Percentiles rank a stretch among this genome's conserved stretches.
phyloP scores from a whole-genome alignment of 2,888 invertebrate species.

The Tachina lurida region DNA sequence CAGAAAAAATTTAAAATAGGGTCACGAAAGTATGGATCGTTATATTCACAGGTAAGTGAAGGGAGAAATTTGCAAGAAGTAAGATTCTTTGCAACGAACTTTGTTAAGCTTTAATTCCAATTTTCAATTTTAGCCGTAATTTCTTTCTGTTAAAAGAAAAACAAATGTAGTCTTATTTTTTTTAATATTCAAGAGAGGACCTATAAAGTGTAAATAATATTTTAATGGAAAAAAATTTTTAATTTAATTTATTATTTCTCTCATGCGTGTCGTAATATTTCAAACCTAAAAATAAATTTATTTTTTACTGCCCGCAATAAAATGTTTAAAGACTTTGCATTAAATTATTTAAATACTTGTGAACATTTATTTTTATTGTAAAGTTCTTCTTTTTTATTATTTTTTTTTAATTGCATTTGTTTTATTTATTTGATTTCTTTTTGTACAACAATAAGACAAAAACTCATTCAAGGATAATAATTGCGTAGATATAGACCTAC shows the following conservation, averaged over 20 bases:
- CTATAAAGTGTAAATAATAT: background rate
- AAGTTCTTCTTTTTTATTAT: slow-evolving; percentile 42
- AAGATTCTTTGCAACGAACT: no score
- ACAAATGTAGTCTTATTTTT: no score
- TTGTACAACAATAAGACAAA: slow-evolving; percentile 43
- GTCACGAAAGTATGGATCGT: no score
- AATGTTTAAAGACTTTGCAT: slow-evolving; percentile 34
- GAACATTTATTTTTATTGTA: slow-evolving; percentile 56
- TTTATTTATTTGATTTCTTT: slow-evolving; percentile 48
- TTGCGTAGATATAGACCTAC: slow-evolving; percentile 82
- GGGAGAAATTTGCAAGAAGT: no score
- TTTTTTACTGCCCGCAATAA: slow-evolving; percentile 34
- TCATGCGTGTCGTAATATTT: background rate
- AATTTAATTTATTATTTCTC: no score
- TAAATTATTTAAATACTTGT: slow-evolving; percentile 63
- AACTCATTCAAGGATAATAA: slow-evolving; percentile 79
- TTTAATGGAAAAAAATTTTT: background rate
- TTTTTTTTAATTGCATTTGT: slow-evolving; percentile 18
- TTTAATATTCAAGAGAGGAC: no score
- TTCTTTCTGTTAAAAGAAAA: no score
- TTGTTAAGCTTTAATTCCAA: no score
- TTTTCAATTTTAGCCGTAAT: no score
- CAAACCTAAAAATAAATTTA: slow-evolving; percentile 11
- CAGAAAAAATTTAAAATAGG: no score
- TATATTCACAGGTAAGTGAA: no score